Conservation (phyloP, 2,797 vertebrate genomes). For the Cuculus canorus region DNA sequence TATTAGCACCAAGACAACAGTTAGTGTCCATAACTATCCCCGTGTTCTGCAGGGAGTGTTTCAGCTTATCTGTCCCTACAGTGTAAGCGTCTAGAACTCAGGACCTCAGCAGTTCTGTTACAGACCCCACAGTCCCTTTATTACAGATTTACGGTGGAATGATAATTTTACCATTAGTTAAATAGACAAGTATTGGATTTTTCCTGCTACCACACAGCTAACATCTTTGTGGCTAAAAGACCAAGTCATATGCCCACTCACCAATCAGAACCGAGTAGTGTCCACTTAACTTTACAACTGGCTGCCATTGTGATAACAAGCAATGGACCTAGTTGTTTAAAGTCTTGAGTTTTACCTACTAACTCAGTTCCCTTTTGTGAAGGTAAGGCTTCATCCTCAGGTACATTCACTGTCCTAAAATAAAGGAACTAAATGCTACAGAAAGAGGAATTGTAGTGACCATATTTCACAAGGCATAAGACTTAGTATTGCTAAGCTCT, state of each 20-base stretch:
- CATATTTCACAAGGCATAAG: not conserved
- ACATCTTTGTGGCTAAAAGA: not conserved
- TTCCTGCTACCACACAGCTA: not conserved
- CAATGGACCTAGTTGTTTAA: not conserved
- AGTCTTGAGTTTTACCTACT: not conserved
- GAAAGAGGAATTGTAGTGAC: not conserved
- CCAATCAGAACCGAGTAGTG: not conserved
- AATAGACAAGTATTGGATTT: not conserved
- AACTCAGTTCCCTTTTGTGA: not conserved
- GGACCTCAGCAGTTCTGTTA: not conserved
- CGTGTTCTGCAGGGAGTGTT: not conserved
- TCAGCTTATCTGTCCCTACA: not conserved
- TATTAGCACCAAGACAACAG: conserved; percentile 26
- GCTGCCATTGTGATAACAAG: not conserved
- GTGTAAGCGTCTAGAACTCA: not conserved
- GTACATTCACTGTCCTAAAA: not conserved
- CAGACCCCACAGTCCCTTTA: not conserved
- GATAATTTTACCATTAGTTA: not conserved
- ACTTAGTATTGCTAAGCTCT: not conserved
- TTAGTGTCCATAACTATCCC: not conserved
- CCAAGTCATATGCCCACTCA: not conserved
- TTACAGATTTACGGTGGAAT: not conserved
- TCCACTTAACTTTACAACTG: conserved; percentile 17
- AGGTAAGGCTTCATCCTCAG: not conserved
- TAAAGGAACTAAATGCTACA: conserved; percentile 17